Evolutionary conservation across 2,888 invertebrate species (phyloP).

Genomic region (Cheiracanthium punctorium): DNA sequence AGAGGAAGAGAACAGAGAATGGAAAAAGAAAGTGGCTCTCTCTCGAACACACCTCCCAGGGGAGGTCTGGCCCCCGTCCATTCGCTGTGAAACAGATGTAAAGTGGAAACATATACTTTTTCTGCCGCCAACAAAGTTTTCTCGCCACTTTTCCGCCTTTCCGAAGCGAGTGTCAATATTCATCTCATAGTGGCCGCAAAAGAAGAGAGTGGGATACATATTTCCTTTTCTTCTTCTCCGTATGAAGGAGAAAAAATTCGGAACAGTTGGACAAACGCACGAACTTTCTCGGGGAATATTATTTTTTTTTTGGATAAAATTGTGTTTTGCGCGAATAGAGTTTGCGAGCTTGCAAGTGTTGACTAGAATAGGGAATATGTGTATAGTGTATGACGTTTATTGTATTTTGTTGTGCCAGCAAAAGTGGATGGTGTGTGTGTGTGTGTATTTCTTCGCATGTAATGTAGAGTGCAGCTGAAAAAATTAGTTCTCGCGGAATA

Average conservation of each 20-base stretch:
- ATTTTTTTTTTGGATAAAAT: constrained; percentile 19
- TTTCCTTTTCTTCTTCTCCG: neutral
- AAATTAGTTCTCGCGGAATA: no score
- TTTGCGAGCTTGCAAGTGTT: constrained; percentile 10
- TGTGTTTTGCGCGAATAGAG: constrained; percentile 22
- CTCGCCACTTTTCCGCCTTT: constrained; percentile 4
- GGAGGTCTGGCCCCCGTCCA: constrained; percentile 6
- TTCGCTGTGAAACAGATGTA: constrained; percentile 54
- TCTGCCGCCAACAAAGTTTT: constrained; percentile 55
- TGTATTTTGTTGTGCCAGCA: no score
- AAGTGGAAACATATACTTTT: constrained; percentile 66
- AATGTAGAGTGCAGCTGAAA: no score
- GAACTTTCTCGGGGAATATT: neutral
- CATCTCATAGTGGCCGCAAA: neutral
- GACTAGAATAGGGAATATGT: no score
- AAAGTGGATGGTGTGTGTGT: no score
- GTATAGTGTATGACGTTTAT: no score
- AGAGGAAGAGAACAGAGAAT: neutral
- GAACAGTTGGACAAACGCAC: constrained; percentile 62
- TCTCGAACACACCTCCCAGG: neutral
- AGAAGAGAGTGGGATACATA: no score
- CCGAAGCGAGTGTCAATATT: neutral
- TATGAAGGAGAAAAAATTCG: constrained; percentile 11
- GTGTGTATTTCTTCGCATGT: no score
- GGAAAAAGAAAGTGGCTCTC: no score